These are phyloP conservation scores for Stigmatopora argus DNA, from an alignment of 2,113 vertebrate species.

Conservation along the genomic window DNA sequence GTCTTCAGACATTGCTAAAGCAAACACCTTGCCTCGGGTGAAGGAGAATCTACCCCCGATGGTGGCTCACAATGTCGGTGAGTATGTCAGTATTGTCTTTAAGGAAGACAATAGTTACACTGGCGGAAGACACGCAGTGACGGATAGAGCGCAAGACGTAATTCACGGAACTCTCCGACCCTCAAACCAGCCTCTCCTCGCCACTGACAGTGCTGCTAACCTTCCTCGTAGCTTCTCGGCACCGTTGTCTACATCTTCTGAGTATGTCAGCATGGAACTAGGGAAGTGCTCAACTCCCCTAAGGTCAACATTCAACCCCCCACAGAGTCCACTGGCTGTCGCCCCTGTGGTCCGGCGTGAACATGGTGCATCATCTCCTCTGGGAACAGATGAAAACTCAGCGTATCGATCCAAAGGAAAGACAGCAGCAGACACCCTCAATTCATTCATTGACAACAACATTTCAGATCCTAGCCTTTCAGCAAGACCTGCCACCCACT, in stretches of 20 bases:
- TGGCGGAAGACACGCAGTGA: slow-evolving; percentile 20
- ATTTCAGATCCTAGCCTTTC: slow-evolving; percentile 51
- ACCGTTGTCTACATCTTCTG: slow-evolving; percentile 65
- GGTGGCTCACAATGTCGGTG: slow-evolving; percentile 61
- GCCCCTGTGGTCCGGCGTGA: slow-evolving; percentile 53
- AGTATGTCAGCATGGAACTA: slow-evolving; percentile 75
- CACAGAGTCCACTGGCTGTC: slow-evolving; percentile 43
- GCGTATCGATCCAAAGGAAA: slow-evolving; percentile 55
- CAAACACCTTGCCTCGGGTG: slow-evolving; percentile 70
- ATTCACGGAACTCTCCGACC: slow-evolving; percentile 60
- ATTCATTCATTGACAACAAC: slow-evolving; percentile 53
- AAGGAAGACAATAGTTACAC: slow-evolving; percentile 49
- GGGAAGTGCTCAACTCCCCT: slow-evolving; percentile 49
- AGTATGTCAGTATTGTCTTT: slow-evolving; percentile 72
- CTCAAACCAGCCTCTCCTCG: slow-evolving; percentile 53
- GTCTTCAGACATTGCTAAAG: slow-evolving; percentile 67
- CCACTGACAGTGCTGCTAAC: slow-evolving; percentile 55
- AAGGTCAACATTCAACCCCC: slow-evolving; percentile 57
- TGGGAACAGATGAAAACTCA: slow-evolving; percentile 46
- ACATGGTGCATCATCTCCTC: slow-evolving; percentile 39
- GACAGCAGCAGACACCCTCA: slow-evolving; percentile 31
- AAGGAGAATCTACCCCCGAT: slow-evolving; percentile 60
- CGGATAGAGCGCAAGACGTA: slow-evolving; percentile 44
- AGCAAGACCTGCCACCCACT: slow-evolving; percentile 37
- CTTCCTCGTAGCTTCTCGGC: slow-evolving; percentile 74